Conservation (phyloP, 2,888 invertebrate genomes). For the Selenia dentaria region DNA sequence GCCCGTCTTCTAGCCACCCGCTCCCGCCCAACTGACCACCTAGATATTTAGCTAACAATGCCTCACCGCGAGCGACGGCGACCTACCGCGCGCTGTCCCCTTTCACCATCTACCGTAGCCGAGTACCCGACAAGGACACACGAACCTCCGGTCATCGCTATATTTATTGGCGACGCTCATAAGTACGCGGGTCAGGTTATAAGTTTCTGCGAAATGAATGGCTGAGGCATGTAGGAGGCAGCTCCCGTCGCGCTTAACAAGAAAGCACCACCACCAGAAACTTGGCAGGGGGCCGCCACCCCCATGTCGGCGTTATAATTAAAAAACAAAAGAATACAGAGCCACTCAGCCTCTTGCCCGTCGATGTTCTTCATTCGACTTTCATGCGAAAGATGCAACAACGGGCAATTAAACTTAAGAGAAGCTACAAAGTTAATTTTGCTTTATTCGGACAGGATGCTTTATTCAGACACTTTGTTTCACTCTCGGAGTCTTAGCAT, state of each 20-base stretch:
- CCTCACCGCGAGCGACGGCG: slow-evolving; percentile 68
- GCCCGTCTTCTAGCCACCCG: slow-evolving; percentile 62
- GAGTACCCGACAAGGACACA: slow-evolving; percentile 63
- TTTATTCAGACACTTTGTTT: slow-evolving; percentile 5
- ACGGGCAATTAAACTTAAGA: slow-evolving; percentile 60
- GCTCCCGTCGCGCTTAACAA: slow-evolving; percentile 74
- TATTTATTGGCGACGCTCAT: slow-evolving; percentile 85
- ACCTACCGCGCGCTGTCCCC: slow-evolving; percentile 60
- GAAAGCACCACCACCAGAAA: slow-evolving; percentile 79
- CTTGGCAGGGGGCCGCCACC: slow-evolving; percentile 65
- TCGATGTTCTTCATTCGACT: slow-evolving; percentile 64
- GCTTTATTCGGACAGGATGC: slow-evolving; percentile 14
- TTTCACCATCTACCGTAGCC: slow-evolving; percentile 47
- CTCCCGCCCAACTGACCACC: slow-evolving; percentile 80
- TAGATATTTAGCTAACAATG: slow-evolving; percentile 85
- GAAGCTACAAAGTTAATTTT: slow-evolving; percentile 38
- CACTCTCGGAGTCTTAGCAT: no score
- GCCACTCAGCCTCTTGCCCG: slow-evolving; percentile 77
- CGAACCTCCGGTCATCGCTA: slow-evolving; percentile 80
- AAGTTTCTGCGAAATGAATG: slow-evolving; percentile 83
- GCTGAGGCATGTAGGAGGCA: slow-evolving; percentile 81
- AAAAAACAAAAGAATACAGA: slow-evolving; percentile 84
- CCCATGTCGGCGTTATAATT: slow-evolving; percentile 77
- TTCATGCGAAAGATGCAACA: slow-evolving; percentile 76
- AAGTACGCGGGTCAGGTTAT: slow-evolving; percentile 85